Evolutionary conservation across 2,113 vertebrate species (phyloP), one percentile per base, ranked within the genome.

Genomic region (Microcebus griseorufus): DNA sequence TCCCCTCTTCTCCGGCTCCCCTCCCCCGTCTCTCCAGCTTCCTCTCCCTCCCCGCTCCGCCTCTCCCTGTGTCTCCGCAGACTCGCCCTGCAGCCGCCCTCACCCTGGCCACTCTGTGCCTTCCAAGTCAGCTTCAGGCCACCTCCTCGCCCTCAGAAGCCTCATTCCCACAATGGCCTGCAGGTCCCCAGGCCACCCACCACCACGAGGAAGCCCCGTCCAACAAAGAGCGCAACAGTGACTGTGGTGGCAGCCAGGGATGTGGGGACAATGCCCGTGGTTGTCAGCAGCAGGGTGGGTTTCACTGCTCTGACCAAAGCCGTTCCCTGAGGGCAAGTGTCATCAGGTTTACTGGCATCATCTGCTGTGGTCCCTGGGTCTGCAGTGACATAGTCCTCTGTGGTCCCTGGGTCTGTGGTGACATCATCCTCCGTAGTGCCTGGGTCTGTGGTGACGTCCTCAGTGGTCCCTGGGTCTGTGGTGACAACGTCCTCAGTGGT

Each of bases 361-460:
- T 72, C 29, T n/a, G 16, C 51, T 32, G 22, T 53, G 86, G 37
- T 72, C 69, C 11, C 69, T 39, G 20, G 3, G 34, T 42, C 25
- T 73, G 53, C 22, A 17, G 72, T 34, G 72, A 25, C 17, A 2
- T 9, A 0, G 5, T 82, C 20, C 2, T 55, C 10, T 0, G 1
- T 37, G 32, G 12, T 25, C 48, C 7, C 39, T 18, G 6, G 5
- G 29, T 55, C 32, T 11, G 25, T 12, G 17, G 18, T 32, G 72
- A 18, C 23, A 0, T 5, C 9, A n/a, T n/a, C n/a, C 42, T 45
- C 42, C 0, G 42, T 45, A 1, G 42, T 45, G 6, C 42, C 42
- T 45, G 42, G 42, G 42, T 45, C 42, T 45, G 42, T 45, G 42
- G 42, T 45, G 42, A 45, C 7, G n/a, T n/a, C n/a, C 42, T 45